Base-by-base conservation (phyloP, 2,113 vertebrate genomes). In the Ceyx margarethae region DNA sequence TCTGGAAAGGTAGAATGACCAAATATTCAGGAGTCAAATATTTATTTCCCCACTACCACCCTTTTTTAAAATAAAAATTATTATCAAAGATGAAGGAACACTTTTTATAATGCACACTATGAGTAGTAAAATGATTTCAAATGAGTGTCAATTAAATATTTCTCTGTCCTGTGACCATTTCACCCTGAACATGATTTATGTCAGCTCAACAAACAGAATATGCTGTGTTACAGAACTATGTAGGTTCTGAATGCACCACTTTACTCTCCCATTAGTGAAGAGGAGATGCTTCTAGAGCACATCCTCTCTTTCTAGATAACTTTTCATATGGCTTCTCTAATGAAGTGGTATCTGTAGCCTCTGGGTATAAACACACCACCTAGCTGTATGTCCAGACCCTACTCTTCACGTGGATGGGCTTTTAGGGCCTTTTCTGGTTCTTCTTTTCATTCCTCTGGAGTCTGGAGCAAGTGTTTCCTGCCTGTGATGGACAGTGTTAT, bases 391-490 rank as follows among this genome's bases (percentile, higher is more conserved):
- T 62, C 46, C 28, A 75, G 29, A 89, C 56, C 51, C 11, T 68
- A 60, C 25, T 78, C 43, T 72, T 92, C 40, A 67, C 33, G 20
- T 61, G 73, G 6, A 12, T 42, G 6, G 42, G 8, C 23, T 77
- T 90, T n/a, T 67, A 33, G 18, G 6, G 15, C 23, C 13, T 7
- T 46, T 60, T 76, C 48, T 71, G 9, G 1, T 58, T 72, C 3
- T 43, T 19, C 20, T 61, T 54, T 51, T 74, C 60, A 56, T 88
- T 88, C 13, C 76, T 73, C 48, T 82, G 28, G 21, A 62, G 8
- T 65, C 60, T 61, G 18, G 40, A 85, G 43, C 87, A 81, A 54
- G 22, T 82, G 7, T 20, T 85, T 91, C 61, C 42, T 93, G 31
- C 15, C 9, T 86, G 42, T 81, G 35, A 60, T 65, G 81, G 67